These are phyloP conservation scores for Sternotherus odoratus DNA, from an alignment of 2,797 vertebrate species.

Conservation along the genomic window DNA sequence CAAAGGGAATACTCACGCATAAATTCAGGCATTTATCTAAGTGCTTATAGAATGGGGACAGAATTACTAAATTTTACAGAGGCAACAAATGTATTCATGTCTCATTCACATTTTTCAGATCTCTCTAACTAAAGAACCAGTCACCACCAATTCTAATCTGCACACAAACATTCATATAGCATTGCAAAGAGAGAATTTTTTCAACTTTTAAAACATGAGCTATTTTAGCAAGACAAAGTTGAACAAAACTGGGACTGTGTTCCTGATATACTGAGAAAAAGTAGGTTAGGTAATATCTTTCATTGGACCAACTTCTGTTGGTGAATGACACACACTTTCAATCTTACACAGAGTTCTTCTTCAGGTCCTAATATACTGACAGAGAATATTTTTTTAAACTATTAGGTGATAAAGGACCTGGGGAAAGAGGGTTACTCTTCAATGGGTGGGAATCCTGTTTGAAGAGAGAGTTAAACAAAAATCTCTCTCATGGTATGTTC, in stretches of 20 bases:
- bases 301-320: not conserved
- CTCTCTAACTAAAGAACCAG: constrained; percentile 58
- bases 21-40: not conserved
- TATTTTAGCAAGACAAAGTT: constrained; percentile 72
- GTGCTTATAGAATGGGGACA: not conserved
- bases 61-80: not conserved
- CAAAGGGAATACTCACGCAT: not conserved
- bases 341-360: not conserved
- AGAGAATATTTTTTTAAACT: not conserved
- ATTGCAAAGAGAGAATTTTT: constrained; percentile 63
- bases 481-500: not conserved
- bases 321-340: not conserved
- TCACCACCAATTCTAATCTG: constrained; percentile 40
- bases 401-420: constrained; percentile 20
- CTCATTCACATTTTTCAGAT: constrained; percentile 64
- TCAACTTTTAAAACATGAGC: not conserved
- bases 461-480: not conserved
- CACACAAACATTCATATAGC: constrained; percentile 52
- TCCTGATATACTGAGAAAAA: constrained; percentile 33
- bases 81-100: constrained; percentile 38
- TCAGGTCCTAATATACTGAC: not conserved
- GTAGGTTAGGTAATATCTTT: not conserved
- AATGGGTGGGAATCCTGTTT: not conserved
- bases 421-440: constrained; percentile 4
- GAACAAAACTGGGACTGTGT: constrained; percentile 65